These are phyloP conservation scores for Ellobius talpinus DNA, from an alignment of 2,113 vertebrate species.

Conservation along the genomic window DNA sequence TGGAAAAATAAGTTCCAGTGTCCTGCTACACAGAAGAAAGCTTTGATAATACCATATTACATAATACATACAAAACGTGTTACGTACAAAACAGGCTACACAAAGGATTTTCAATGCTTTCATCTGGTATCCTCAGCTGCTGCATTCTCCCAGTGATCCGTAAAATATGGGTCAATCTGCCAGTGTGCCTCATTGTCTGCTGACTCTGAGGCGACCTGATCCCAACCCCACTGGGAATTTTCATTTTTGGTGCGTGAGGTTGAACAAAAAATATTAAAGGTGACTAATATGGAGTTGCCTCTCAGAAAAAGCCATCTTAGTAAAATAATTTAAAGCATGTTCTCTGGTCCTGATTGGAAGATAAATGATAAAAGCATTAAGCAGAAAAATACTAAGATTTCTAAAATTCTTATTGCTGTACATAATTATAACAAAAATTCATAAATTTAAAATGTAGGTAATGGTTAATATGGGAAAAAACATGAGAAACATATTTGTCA, in stretches of 20 bases:
- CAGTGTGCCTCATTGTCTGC: slow-evolving; percentile 92
- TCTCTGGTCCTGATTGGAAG: slow-evolving; percentile 32
- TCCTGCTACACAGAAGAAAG: background rate
- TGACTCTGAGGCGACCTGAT: slow-evolving; percentile 90
- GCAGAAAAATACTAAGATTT: slow-evolving; percentile 36
- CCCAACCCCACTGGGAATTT: slow-evolving; percentile 90
- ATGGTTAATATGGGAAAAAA: background rate
- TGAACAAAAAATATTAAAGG: slow-evolving; percentile 92
- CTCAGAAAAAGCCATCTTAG: slow-evolving; percentile 88
- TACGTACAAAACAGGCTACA: background rate
- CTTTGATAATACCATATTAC: background rate
- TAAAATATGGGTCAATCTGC: slow-evolving; percentile 92
- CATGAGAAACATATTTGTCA: slow-evolving; percentile 17
- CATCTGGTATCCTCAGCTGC: slow-evolving; percentile 87
- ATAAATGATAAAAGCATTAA: background rate
- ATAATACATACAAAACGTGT: background rate
- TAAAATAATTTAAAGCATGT: slow-evolving; percentile 47
- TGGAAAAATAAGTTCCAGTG: background rate
- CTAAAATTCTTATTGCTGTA: background rate
- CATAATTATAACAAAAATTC: slow-evolving; percentile 76
- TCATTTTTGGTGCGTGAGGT: slow-evolving; percentile 90
- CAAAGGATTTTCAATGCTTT: background rate
- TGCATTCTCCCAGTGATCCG: slow-evolving; percentile 90
- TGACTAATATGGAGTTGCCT: slow-evolving; percentile 91
- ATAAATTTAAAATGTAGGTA: slow-evolving; percentile 80